phyloP scores from a whole-genome alignment of 2,113 vertebrate genomes.

The Labeo rohita region DNA sequence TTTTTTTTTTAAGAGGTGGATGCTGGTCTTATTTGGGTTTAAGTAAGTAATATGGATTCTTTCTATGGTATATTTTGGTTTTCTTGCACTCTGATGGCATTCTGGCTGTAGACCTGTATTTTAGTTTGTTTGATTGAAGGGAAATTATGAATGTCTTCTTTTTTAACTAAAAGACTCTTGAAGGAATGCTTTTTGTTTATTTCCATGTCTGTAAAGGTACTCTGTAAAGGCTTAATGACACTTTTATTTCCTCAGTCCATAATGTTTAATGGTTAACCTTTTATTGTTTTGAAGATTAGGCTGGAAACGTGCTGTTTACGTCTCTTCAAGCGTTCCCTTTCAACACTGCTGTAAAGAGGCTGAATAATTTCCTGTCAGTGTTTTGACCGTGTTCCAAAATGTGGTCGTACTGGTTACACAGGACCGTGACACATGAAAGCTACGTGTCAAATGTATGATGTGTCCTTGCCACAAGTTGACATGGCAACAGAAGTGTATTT shows the following conservation, averaged over 20 bases:
- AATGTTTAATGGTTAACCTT: background rate
- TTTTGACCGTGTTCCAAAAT: background rate
- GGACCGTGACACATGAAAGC: background rate
- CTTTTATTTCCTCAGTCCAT: background rate
- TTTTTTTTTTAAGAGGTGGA: background rate
- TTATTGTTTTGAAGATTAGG: background rate
- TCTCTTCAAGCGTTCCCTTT: background rate
- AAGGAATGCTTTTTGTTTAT: slow-evolving; percentile 39
- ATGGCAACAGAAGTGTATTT: background rate
- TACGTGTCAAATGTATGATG: background rate
- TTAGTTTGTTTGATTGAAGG: background rate
- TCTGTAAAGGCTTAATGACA: background rate
- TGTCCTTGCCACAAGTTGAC: slow-evolving; percentile 11
- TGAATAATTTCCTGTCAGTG: background rate
- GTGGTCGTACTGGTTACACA: background rate
- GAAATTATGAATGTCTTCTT: slow-evolving; percentile 12
- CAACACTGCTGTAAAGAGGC: background rate
- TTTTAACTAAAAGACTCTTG: slow-evolving; percentile 32
- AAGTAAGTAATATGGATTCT: background rate
- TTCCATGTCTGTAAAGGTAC: background rate
- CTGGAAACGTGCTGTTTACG: slow-evolving; percentile 9
- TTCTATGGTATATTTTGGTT: background rate
- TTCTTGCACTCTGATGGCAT: background rate
- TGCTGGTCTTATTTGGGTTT: background rate
- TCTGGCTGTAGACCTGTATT: background rate